Percentiles rank a stretch among this genome's conserved stretches.
phyloP scores from a whole-genome alignment of 2,113 vertebrate genomes.

The Pterocles orientalis region DNA sequence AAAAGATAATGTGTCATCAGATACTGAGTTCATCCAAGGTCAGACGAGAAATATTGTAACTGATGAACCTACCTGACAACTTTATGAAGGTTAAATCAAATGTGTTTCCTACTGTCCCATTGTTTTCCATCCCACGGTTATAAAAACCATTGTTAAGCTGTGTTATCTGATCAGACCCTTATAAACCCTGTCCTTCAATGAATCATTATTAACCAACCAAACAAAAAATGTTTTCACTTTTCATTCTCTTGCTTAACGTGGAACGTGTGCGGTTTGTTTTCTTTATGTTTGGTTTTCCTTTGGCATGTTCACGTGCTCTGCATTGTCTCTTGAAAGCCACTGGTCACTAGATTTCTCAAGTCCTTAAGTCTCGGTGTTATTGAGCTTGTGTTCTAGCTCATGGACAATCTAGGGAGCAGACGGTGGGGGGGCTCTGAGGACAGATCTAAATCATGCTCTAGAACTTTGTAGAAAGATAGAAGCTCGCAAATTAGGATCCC shows the following conservation, averaged over 20 bases:
- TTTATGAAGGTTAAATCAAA: background rate
- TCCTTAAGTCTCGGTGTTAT: fast-evolving
- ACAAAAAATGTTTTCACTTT: background rate
- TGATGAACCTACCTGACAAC: background rate
- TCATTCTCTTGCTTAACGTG: background rate
- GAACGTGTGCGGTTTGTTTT: background rate
- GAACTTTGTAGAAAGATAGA: background rate
- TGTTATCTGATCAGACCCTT: background rate
- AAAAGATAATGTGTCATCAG: background rate
- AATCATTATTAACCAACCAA: background rate
- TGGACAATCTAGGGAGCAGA: background rate
- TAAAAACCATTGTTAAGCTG: background rate
- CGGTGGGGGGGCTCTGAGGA: background rate
- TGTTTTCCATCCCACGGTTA: background rate
- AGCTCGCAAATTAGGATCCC: background rate
- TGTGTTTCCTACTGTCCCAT: background rate
- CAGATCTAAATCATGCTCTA: background rate
- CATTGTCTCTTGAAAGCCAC: background rate
- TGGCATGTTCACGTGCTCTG: background rate
- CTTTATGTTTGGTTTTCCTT: background rate
- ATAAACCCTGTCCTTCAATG: background rate
- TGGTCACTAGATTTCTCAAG: background rate
- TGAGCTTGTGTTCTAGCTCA: background rate
- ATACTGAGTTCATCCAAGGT: background rate
- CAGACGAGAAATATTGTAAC: background rate